Evolutionary conservation across 2,113 vertebrate species (phyloP).

Genomic region (Sturnus vulgaris): DNA sequence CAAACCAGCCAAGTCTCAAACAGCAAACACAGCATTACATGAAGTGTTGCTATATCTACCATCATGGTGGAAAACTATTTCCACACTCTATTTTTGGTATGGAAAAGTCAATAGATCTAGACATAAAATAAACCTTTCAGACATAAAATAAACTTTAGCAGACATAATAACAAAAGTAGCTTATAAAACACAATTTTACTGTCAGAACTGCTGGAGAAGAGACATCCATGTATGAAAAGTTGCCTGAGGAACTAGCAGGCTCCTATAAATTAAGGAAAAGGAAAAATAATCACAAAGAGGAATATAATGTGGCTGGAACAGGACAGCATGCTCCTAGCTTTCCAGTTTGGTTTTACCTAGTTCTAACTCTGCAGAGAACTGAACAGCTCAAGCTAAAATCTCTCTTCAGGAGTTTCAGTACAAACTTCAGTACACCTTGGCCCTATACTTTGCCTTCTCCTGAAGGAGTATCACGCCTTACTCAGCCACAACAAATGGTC

Average conservation of each 20-base stretch:
- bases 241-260: neutral
- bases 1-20: neutral
- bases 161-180: neutral
- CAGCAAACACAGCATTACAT: neutral
- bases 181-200: neutral
- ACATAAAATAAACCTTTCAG: neutral
- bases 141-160: neutral
- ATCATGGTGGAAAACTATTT: neutral
- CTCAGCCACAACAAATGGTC: neutral
- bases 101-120: neutral
- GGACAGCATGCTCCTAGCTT: neutral
- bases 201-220: neutral
- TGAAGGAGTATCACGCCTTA: neutral
- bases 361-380: neutral
- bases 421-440: neutral
- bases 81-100: neutral
- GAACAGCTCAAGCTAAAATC: accelerated
- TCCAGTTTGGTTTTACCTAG: neutral
- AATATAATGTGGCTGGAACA: neutral
- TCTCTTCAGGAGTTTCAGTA: neutral
- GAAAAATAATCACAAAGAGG: neutral
- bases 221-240: neutral
- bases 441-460: neutral
- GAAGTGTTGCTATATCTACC: neutral
- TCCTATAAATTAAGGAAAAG: neutral